Percentiles rank a stretch among this genome's conserved stretches.
phyloP scores from a whole-genome alignment of 1,140 invertebrate genomes.

The Dendroctonus valens region DNA sequence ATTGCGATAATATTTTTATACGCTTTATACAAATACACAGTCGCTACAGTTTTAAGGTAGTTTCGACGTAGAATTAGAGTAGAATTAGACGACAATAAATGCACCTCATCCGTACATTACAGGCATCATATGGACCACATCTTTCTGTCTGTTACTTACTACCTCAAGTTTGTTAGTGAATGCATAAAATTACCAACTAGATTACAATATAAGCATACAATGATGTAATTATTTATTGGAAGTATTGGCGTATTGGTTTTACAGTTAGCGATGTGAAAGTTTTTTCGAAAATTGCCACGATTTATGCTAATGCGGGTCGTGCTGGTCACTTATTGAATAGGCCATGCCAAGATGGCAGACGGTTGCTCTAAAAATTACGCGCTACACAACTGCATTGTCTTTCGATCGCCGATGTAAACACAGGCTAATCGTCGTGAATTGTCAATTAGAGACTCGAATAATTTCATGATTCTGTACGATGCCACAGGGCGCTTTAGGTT shows the following conservation, averaged over 20 bases:
- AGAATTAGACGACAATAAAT: too few species aligned
- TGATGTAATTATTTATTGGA: slow-evolving; percentile 15
- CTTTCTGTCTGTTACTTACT: too few species aligned
- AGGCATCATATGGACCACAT: too few species aligned
- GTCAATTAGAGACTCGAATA: slow-evolving; percentile 27
- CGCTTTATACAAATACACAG: too few species aligned
- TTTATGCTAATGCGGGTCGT: slow-evolving; percentile 28
- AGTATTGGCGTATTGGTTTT: slow-evolving; percentile 16
- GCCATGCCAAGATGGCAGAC: slow-evolving; percentile 24
- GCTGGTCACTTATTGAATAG: slow-evolving; percentile 29
- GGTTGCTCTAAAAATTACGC: slow-evolving; percentile 27
- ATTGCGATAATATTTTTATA: too few species aligned
- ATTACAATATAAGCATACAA: background rate
- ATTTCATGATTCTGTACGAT: slow-evolving; percentile 7
- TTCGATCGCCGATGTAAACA: slow-evolving; percentile 24
- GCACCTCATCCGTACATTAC: too few species aligned
- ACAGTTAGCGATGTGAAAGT: slow-evolving; percentile 7
- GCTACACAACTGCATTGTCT: slow-evolving; percentile 26
- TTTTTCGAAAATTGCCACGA: slow-evolving; percentile 18
- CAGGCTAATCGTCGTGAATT: slow-evolving; percentile 27
- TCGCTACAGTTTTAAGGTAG: too few species aligned
- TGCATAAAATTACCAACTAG: too few species aligned
- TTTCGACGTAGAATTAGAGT: too few species aligned
- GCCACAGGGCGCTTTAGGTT: too few species aligned
- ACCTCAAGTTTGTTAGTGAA: too few species aligned